Evolutionary conservation across 2,113 vertebrate genomes (phyloP).

Genomic region (Brachyistius frenatus): DNA sequence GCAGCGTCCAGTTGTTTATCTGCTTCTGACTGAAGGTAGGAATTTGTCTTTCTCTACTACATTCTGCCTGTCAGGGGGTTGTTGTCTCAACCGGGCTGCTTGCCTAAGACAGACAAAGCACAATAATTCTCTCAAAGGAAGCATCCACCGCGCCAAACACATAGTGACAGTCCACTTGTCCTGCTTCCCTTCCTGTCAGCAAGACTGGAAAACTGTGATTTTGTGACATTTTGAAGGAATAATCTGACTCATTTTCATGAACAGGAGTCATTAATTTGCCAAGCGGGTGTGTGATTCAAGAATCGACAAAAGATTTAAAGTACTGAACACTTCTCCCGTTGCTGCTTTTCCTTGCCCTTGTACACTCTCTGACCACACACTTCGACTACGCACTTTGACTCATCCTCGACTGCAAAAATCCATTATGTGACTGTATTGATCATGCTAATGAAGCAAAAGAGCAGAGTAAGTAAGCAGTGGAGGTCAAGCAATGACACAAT

Average conservation of each 20-base stretch:
- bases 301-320: not conserved
- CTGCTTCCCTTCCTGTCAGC: conserved; percentile 28
- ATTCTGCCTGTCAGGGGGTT: conserved; percentile 39
- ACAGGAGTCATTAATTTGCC: conserved; percentile 7
- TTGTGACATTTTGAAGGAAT: conserved; percentile 15
- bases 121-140: conserved; percentile 52
- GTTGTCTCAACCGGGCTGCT: conserved; percentile 53
- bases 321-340: conserved; percentile 5
- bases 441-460: conserved; percentile 75
- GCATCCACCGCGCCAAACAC: not conserved
- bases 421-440: conserved; percentile 75
- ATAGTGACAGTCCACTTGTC: conserved; percentile 26
- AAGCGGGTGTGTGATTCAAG: not conserved
- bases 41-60: conserved; percentile 38
- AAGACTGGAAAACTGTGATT: conserved; percentile 16
- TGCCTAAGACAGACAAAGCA: conserved; percentile 51
- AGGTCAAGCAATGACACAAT: conserved; percentile 70
- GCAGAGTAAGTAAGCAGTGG: conserved; percentile 59
- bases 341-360: not conserved
- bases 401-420: conserved; percentile 47
- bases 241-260: conserved; percentile 1
- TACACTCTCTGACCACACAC: conserved; percentile 1
- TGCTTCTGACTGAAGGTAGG: conserved; percentile 46
- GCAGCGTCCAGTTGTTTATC: conserved; percentile 57
- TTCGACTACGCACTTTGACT: conserved; percentile 17